phyloP scores from a whole-genome alignment of 2,113 vertebrate species.

The Zingel zingel region DNA sequence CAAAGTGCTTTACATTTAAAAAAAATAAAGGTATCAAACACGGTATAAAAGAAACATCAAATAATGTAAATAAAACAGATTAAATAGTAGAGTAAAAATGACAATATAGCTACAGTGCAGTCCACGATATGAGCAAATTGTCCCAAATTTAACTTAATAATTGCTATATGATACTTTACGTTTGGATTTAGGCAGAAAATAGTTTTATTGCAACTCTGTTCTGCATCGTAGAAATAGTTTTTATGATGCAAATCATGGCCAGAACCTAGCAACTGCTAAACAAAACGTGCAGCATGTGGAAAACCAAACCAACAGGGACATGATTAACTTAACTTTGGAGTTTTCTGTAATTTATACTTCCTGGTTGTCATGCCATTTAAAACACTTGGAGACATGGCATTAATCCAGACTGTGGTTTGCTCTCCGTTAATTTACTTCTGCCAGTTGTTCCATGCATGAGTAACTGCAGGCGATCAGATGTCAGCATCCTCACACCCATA shows the following conservation, averaged over 20 bases:
- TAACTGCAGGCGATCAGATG: conserved; percentile 32
- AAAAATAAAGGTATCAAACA: neutral
- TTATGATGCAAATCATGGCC: neutral
- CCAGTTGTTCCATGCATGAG: conserved; percentile 8
- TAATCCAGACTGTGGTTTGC: neutral
- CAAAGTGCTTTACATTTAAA: neutral
- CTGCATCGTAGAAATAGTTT: neutral
- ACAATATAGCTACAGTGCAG: too few species aligned
- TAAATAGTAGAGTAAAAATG: neutral
- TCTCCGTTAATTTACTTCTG: neutral
- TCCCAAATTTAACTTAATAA: neutral
- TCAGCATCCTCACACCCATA: conserved; percentile 15
- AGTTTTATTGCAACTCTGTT: neutral
- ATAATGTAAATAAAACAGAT: neutral
- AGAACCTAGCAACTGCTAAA: neutral
- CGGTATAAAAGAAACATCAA: neutral
- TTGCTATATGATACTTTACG: neutral
- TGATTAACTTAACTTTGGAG: neutral
- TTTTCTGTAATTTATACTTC: neutral
- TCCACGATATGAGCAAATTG: neutral
- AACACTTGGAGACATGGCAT: neutral
- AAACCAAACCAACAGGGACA: neutral
- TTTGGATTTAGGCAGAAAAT: neutral
- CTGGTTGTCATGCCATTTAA: neutral
- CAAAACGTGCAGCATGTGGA: neutral